phyloP scores from a whole-genome alignment of 1,140 invertebrate genomes.

The Pogonognathellus flavescens region DNA sequence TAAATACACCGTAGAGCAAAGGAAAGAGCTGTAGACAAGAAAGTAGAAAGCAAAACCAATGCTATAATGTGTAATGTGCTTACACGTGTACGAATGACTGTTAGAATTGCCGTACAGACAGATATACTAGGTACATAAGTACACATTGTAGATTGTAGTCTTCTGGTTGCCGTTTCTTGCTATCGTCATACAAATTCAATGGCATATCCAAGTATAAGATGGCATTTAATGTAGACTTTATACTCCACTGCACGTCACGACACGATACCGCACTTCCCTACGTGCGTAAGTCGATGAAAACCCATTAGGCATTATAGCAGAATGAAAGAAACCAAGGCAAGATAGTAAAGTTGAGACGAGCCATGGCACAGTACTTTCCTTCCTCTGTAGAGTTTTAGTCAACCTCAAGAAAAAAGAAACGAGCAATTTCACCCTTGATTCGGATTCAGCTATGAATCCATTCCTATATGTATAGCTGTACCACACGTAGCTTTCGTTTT shows the following conservation, averaged over 20 bases:
- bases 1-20: slow-evolving; percentile 28
- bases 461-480: not conserved
- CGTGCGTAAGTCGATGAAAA: slow-evolving; percentile 49
- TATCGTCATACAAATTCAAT: not conserved
- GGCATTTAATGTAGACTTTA: slow-evolving; percentile 1
- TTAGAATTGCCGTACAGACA: slow-evolving; percentile 18
- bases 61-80: slow-evolving; percentile 31
- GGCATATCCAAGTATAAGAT: not conserved
- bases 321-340: not conserved
- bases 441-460: slow-evolving; percentile 33
- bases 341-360: not conserved
- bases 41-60: slow-evolving; percentile 20
- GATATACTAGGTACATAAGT: not conserved
- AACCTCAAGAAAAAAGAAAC: slow-evolving; percentile 34
- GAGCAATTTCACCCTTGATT: slow-evolving; percentile 44
- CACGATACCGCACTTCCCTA: not conserved
- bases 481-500: not conserved
- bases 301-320: slow-evolving; percentile 8
- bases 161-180: not conserved
- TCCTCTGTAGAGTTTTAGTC: not conserved
- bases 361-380: not conserved
- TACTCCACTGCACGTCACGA: not conserved
- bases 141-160: slow-evolving; percentile 13
- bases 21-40: slow-evolving; percentile 33
- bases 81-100: slow-evolving; percentile 34